A percentile compares a stretch with the other conserved stretches of the same genome.
Evolutionary conservation across 2,797 vertebrate species (phyloP).

Genomic region (Denticeps clupeoides): DNA sequence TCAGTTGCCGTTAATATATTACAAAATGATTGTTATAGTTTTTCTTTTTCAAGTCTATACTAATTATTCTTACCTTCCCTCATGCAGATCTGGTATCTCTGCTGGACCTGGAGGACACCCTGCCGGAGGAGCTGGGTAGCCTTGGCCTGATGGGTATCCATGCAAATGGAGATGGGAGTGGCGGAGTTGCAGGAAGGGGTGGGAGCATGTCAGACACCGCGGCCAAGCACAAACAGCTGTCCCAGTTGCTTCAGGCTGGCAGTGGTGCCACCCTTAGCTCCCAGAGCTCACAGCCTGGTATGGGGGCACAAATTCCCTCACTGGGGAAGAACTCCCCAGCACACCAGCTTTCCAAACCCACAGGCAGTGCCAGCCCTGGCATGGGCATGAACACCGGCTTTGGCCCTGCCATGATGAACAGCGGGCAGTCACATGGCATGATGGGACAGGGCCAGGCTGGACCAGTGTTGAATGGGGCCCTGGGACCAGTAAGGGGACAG

Average conservation of each 20-base stretch:
- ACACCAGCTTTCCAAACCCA: conserved; percentile 86
- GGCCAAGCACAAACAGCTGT: conserved; percentile 96
- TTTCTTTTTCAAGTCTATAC: too few relatives aligned
- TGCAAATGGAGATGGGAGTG: conserved; percentile 40
- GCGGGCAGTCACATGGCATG: conserved; percentile 76
- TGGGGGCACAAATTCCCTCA: conserved; percentile 69
- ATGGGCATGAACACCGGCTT: conserved; percentile 83
- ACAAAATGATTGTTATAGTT: too few relatives aligned
- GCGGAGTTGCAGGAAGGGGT: conserved; percentile 7
- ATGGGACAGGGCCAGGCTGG: conserved; percentile 69
- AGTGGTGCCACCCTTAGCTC: conserved; percentile 63
- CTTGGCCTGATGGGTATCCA: conserved; percentile 71
- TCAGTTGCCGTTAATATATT: too few relatives aligned
- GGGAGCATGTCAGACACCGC: conserved; percentile 80
- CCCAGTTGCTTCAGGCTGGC: conserved; percentile 83
- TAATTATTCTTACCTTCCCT: too few relatives aligned
- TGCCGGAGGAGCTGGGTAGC: conserved; percentile 86
- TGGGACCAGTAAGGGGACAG: conserved; percentile 71
- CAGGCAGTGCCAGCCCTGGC: conserved; percentile 57
- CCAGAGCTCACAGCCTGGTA: conserved; percentile 60
- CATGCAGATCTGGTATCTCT: conserved; percentile 80
- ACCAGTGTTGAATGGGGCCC: conserved; percentile 91
- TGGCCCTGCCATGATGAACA: conserved; percentile 82
- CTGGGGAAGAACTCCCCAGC: conserved; percentile 84
- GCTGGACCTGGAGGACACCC: conserved; percentile 82